Conservation (phyloP, 2,888 invertebrate species). For the Drosophila antonietae region DNA sequence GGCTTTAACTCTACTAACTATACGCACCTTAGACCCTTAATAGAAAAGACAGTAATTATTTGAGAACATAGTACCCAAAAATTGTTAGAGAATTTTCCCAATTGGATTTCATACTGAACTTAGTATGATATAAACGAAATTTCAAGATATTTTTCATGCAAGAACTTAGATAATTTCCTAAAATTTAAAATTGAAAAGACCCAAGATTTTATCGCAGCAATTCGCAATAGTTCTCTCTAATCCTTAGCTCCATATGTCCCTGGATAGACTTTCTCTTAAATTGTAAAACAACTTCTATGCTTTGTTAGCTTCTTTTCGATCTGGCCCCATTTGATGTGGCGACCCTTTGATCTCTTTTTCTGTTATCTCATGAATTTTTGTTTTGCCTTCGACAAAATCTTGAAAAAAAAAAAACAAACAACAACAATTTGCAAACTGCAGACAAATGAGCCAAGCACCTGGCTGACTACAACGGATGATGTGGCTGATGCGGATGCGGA, state of each 20-base stretch:
- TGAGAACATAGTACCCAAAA: background rate
- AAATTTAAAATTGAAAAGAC: background rate
- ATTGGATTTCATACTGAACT: background rate
- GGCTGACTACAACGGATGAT: constrained; percentile 55
- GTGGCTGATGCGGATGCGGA: constrained; percentile 47
- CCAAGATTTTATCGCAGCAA: background rate
- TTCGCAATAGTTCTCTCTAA: background rate
- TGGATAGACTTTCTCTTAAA: background rate
- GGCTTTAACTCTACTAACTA: constrained; percentile 13
- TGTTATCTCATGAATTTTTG: constrained; percentile 22
- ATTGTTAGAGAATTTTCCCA: background rate
- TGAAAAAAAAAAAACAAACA: background rate
- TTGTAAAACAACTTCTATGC: background rate
- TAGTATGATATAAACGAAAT: background rate
- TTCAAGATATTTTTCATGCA: background rate
- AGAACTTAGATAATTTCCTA: too few relatives aligned
- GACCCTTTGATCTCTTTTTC: background rate
- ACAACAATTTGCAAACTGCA: constrained; percentile 50
- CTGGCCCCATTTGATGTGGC: background rate
- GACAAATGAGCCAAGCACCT: constrained; percentile 61
- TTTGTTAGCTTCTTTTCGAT: background rate
- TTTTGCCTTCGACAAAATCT: constrained; percentile 9
- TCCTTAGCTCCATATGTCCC: background rate
- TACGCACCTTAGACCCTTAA: constrained; percentile 4
- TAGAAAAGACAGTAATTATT: background rate